These are phyloP conservation scores for Potamarius usumacintae DNA, from an alignment of 2,113 vertebrate genomes.

Conservation along the genomic window DNA sequence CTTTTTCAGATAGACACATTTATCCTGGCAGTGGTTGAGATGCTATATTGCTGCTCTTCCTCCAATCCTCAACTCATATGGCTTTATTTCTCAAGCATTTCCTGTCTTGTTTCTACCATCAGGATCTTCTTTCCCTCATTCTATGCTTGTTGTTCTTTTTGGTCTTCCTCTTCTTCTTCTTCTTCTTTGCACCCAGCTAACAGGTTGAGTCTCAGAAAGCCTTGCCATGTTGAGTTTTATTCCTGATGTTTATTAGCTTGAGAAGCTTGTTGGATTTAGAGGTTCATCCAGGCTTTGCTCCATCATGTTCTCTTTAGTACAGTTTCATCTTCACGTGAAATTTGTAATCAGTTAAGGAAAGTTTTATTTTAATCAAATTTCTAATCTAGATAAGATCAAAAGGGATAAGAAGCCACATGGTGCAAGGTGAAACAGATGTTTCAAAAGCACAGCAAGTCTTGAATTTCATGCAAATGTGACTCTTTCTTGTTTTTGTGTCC, in stretches of 20 bases:
- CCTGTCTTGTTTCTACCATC: background rate
- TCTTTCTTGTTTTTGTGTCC: conserved; percentile 33
- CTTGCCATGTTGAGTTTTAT: background rate
- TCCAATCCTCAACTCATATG: background rate
- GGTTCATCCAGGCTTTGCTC: background rate
- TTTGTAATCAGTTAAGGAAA: background rate
- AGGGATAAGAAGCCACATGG: background rate
- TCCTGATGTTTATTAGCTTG: background rate
- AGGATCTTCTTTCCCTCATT: background rate
- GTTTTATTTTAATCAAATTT: background rate
- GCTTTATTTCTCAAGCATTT: background rate
- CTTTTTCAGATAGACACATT: background rate
- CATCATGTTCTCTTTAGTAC: background rate
- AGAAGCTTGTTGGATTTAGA: background rate
- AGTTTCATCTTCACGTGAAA: background rate
- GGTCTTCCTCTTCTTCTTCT: background rate
- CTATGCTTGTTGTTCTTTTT: background rate
- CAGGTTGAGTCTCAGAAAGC: background rate
- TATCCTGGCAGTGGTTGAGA: background rate
- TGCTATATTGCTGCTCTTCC: background rate
- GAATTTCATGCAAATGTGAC: background rate
- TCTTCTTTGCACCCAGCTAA: background rate
- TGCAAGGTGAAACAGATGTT: background rate
- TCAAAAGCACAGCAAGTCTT: background rate
- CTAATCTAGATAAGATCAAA: background rate